A percentile compares a stretch with the other conserved stretches of the same genome.
These are phyloP conservation scores for Platichthys flesus DNA, from an alignment of 2,113 vertebrate species.

Conservation along the genomic window DNA sequence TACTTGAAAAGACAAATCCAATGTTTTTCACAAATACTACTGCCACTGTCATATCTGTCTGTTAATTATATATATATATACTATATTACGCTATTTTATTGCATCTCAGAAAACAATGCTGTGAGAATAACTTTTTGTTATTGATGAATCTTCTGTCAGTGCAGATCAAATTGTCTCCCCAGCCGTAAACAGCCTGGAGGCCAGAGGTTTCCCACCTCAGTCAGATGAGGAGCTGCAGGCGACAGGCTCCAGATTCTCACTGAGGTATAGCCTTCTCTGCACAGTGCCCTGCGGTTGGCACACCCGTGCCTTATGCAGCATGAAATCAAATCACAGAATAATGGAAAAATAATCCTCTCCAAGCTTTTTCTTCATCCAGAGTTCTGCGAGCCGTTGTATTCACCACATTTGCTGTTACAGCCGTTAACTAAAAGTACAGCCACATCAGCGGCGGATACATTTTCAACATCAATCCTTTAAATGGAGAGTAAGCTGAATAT, in stretches of 20 bases:
- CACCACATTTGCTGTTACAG: neutral
- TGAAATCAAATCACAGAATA: neutral
- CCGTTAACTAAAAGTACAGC: no score
- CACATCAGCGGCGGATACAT: no score
- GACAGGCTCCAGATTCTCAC: neutral
- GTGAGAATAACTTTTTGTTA: no score
- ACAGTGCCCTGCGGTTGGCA: neutral
- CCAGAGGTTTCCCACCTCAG: neutral
- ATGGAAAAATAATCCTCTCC: neutral
- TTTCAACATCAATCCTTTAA: no score
- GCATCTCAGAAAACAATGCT: no score
- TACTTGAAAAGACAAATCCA: conserved; percentile 17
- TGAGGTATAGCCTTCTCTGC: neutral
- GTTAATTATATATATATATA: neutral
- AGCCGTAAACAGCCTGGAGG: neutral
- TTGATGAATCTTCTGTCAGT: neutral
- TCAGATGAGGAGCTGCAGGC: neutral
- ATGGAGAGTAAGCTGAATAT: neutral
- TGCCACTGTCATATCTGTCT: neutral
- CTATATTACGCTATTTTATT: no score
- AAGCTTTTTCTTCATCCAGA: neutral
- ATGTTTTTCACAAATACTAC: conserved; percentile 12
- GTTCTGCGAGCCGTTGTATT: neutral
- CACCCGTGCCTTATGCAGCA: neutral
- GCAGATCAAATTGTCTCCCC: neutral